Evolutionary conservation across 2,113 vertebrate genomes (phyloP), one percentile per base, ranked within the genome.

Genomic region (Serinus canaria): DNA sequence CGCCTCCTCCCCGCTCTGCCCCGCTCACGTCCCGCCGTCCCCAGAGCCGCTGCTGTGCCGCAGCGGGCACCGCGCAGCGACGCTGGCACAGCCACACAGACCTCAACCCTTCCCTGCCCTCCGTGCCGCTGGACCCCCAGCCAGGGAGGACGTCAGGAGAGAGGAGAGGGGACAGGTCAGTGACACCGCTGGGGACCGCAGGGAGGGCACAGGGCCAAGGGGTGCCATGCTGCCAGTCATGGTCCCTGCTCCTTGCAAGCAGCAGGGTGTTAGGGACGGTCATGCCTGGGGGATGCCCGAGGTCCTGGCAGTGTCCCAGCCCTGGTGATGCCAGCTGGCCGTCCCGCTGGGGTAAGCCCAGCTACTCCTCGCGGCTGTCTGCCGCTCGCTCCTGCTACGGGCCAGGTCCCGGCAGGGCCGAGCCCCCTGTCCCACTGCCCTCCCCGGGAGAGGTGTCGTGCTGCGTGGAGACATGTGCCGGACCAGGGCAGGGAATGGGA

Each of bases 101-200:
- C 19, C 76, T 55, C 87, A 49, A 15, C 83, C 80, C 69, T 77
- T 5, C 83, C 50, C 86, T 87, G 76, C 80, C 64, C 22, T 4
- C 46, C 15, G 2, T 2, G 5, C 7, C 37, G 9, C 78, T 7
- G 33, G 79, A 83, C 24, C 49, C 80, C 12, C 1, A 55, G 50
- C 70, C 83, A 62, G 58, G 3, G 1, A 62, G 76, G 46, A 80
- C 39, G 1, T 41, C 23, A 2, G 63, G 49, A 86, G 15, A 93
- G 62, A 94, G 53, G 64, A 95, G 69, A 62, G 47, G 60, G 87
- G 52, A 75, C 93, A 92, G 84, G 95, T 94, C 58, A 74, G 93
- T 95, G 83, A 44, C 62, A 30, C 27, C 2, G 2, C 15, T 2
- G 24, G 70, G 64, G 47, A 47, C 15, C 28, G 39, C 1, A 1